These are phyloP conservation scores for Ahaetulla prasina DNA, from an alignment of 2,113 vertebrate species.

Conservation along the genomic window DNA sequence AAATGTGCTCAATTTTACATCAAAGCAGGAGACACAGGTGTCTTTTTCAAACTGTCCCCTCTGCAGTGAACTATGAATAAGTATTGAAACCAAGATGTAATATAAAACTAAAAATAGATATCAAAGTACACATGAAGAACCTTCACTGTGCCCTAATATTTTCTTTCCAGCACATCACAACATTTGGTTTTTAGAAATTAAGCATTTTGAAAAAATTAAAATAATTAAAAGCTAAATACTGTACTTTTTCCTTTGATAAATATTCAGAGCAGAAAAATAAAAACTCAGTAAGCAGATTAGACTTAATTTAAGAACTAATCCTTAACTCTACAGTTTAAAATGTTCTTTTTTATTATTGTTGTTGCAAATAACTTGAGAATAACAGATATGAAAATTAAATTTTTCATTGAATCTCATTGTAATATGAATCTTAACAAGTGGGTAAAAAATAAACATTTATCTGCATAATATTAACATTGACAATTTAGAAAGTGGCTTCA, in stretches of 20 bases:
- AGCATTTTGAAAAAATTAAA: conserved; percentile 57
- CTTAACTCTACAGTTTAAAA: conserved; percentile 68
- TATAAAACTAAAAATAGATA: background rate
- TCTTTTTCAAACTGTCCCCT: background rate
- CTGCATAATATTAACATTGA: conserved; percentile 11
- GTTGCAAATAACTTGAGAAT: conserved; percentile 54
- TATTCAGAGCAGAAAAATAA: conserved; percentile 63
- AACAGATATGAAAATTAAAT: conserved; percentile 55
- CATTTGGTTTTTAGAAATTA: conserved; percentile 48
- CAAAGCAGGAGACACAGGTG: background rate
- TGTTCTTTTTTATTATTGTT: conserved; percentile 59
- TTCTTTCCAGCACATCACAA: background rate
- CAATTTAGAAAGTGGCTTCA: conserved; percentile 3
- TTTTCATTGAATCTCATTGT: conserved; percentile 48
- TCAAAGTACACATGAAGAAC: background rate
- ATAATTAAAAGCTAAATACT: conserved; percentile 66
- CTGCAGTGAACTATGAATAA: background rate
- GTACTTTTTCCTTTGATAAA: conserved; percentile 64
- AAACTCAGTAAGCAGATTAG: conserved; percentile 74
- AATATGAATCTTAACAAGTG: conserved; percentile 47
- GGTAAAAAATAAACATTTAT: conserved; percentile 30
- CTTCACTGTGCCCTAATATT: background rate
- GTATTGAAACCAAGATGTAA: background rate
- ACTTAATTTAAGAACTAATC: conserved; percentile 75
- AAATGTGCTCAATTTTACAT: background rate